Evolutionary conservation across 2,797 vertebrate species (phyloP).

Genomic region (Choloepus didactylus): DNA sequence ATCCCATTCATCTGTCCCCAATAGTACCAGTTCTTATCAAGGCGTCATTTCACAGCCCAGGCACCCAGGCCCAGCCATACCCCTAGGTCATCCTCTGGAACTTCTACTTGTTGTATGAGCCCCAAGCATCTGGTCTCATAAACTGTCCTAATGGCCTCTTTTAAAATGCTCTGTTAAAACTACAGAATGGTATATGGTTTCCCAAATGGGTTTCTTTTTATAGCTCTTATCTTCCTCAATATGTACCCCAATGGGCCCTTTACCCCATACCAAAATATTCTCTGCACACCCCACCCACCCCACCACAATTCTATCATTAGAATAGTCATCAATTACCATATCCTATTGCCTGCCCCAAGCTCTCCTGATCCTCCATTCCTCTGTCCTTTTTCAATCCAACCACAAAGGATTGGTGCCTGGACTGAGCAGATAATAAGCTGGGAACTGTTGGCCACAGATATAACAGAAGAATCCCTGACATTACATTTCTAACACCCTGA

Average conservation of each 20-base stretch:
- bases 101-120: neutral
- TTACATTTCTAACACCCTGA: neutral
- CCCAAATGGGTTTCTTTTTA: constrained; percentile 4
- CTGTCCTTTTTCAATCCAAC: neutral
- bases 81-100: neutral
- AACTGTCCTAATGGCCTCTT: neutral
- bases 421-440: neutral
- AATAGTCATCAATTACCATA: neutral
- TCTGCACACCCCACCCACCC: neutral
- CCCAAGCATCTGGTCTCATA: neutral
- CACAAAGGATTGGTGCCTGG: neutral
- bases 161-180: neutral
- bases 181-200: neutral
- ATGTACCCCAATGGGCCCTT: neutral
- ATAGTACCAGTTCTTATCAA: neutral
- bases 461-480: neutral
- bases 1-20: neutral
- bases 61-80: neutral
- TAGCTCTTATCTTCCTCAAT: neutral
- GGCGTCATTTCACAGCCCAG: neutral
- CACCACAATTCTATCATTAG: neutral
- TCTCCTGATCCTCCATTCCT: neutral
- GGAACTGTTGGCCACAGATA: neutral
- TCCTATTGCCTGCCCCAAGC: neutral
- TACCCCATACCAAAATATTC: neutral